Evolutionary conservation across 1,140 invertebrate species (phyloP), one percentile per base, ranked within the genome.

Genomic region (Chrysomallon squamiferum): DNA sequence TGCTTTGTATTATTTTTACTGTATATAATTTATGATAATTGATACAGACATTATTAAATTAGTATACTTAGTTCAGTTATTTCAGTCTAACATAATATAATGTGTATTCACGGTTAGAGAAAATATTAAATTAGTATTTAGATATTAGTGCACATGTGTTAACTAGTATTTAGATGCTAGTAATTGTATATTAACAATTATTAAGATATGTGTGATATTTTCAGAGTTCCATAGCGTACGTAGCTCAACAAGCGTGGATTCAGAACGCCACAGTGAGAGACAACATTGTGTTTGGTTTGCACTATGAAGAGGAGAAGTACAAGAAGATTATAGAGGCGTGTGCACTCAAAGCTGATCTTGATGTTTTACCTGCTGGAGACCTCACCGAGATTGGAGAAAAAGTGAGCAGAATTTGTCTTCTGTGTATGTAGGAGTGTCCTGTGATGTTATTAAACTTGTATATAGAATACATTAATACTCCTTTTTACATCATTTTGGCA

Each of bases 221-320:
- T 27, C 65, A 92, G 88, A 79, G 78, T 6, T 49, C 60, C 1
- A 52, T 78, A 6, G 91, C 91, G 4, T 95, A 93, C 79, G 91
- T 92, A 2, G 89, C 93, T 0, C 94, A 95, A 80, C 89, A 90
- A 60, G 90, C 94, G 0, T 96, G 94, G 94, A 88, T 96, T 0
- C 82, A 92, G 41, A 95, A 95, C 79, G 88, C 89, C 18, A 91
- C 91, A 0, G 85, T 96, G 18, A 87, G 90, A 50, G 91, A 94
- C 41, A 96, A 96, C 81, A 93, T 96, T 67, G 79, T 93, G 0
- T 94, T 95, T 83, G 93, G 83, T 20, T 82, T 87, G 62, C 57
- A 75, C 0, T 87, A 79, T 62, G 85, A 89, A 61, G 65, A 77
- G 32, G 62, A 70, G 38, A 63, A 80, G 20, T 88, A 88, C 69